These are phyloP conservation scores for Lethenteron camtschaticum DNA, from an alignment of 2,113 vertebrate species.

Conservation along the genomic window DNA sequence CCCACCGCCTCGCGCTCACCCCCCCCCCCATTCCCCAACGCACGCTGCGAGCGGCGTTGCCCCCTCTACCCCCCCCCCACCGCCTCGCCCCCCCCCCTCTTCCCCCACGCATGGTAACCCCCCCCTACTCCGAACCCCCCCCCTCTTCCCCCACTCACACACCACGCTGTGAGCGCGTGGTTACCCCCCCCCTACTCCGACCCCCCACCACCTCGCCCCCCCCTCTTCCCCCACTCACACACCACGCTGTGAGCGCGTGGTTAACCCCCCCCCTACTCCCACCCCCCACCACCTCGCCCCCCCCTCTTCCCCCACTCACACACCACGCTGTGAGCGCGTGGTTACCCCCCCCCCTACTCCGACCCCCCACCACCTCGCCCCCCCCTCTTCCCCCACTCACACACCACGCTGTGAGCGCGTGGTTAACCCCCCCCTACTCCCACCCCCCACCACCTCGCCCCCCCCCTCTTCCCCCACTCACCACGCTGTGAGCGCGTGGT, in stretches of 20 bases:
- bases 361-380: no score
- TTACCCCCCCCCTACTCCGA: neutral
- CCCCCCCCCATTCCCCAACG: neutral
- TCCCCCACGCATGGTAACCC: neutral
- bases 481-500: no score
- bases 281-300: no score
- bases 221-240: neutral
- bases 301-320: no score
- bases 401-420: no score
- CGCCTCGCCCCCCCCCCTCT: neutral
- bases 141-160: neutral
- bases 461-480: neutral
- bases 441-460: neutral
- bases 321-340: no score
- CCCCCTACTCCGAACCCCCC: neutral
- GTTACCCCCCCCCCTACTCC: no score
- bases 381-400: no score
- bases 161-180: neutral
- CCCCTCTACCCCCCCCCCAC: neutral
- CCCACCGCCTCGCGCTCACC: neutral
- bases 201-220: neutral
- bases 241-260: neutral
- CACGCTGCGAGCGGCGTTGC: no score
- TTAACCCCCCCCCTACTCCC: neutral
- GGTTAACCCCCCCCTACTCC: no score